These are phyloP conservation scores for Pseudomyrmex sp. DNA, from an alignment of 1,140 invertebrate species.

Conservation along the genomic window DNA sequence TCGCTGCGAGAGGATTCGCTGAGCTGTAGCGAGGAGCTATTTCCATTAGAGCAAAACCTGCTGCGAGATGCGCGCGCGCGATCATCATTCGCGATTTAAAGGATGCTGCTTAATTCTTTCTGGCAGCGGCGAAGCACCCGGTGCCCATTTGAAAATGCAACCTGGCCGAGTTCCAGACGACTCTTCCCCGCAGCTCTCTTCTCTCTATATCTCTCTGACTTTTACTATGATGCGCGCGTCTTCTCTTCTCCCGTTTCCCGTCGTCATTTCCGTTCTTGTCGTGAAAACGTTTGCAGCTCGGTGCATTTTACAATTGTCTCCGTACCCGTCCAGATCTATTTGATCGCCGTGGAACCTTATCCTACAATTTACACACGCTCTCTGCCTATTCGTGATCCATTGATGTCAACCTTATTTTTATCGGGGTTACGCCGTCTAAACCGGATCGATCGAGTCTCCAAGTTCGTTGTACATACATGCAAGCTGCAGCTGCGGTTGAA, in stretches of 20 bases:
- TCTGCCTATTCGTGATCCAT: constrained; percentile 32
- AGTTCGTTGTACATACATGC: not conserved
- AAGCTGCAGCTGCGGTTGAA: not conserved
- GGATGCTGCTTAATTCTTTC: constrained; percentile 71
- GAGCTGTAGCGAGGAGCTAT: not conserved
- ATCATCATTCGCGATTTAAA: constrained; percentile 68
- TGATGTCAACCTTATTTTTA: constrained; percentile 49
- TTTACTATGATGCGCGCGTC: not conserved
- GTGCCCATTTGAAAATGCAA: constrained; percentile 67
- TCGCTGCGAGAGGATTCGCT: not conserved
- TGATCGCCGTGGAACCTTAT: constrained; percentile 25
- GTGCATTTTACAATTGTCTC: constrained; percentile 46
- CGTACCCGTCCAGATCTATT: constrained; percentile 22
- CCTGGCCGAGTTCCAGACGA: constrained; percentile 65
- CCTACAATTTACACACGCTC: constrained; percentile 8
- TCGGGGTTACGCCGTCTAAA: constrained; percentile 32
- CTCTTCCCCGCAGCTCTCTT: constrained; percentile 36
- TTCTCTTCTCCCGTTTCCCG: constrained; percentile 1
- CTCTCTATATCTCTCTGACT: constrained; percentile 19
- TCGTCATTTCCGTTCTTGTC: not conserved
- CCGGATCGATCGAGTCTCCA: constrained; percentile 14
- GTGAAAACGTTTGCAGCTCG: constrained; percentile 12
- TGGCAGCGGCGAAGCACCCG: constrained; percentile 55
- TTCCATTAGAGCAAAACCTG: constrained; percentile 28
- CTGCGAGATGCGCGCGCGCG: constrained; percentile 13